Percentiles rank a stretch among this genome's conserved stretches.
These are phyloP conservation scores for Hedychridium roseum DNA, from an alignment of 2,888 invertebrate genomes.

Conservation along the genomic window DNA sequence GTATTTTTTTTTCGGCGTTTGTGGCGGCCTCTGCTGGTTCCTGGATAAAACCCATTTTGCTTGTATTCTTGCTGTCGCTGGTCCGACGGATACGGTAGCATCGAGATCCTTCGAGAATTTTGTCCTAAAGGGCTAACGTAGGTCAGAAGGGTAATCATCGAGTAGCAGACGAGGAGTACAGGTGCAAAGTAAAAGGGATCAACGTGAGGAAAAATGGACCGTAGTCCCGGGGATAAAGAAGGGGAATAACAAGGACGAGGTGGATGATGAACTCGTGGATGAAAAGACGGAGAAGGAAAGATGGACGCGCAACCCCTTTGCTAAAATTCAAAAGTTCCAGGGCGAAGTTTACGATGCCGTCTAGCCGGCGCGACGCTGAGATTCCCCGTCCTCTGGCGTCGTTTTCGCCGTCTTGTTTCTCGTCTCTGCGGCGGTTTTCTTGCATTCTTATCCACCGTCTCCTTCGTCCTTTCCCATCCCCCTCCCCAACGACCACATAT, in stretches of 20 bases:
- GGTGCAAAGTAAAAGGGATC: not conserved
- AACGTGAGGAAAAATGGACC: conserved; percentile 6
- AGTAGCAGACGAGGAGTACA: not conserved
- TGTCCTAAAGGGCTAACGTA: no score
- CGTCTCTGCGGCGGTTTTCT: conserved; percentile 7
- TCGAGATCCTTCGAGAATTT: conserved; percentile 7
- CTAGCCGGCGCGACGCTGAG: conserved; percentile 57
- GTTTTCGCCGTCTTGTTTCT: conserved; percentile 11
- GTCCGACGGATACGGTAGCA: conserved; percentile 25
- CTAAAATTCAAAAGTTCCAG: conserved; percentile 58
- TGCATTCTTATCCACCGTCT: not conserved
- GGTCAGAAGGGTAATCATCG: no score
- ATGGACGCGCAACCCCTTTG: conserved; percentile 34
- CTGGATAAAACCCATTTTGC: conserved; percentile 15
- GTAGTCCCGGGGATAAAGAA: conserved; percentile 4
- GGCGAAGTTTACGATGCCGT: conserved; percentile 59
- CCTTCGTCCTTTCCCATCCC: conserved; percentile 11
- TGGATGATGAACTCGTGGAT: not conserved
- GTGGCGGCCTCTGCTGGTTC: conserved; percentile 36
- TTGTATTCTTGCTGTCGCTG: no score
- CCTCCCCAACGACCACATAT: not conserved
- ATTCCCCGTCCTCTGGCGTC: conserved; percentile 35
- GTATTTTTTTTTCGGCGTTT: conserved; percentile 18
- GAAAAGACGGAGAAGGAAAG: conserved; percentile 9
- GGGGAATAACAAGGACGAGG: conserved; percentile 1